Evolutionary conservation across 2,888 invertebrate genomes (phyloP).

Genomic region (Escarpia spicata): DNA sequence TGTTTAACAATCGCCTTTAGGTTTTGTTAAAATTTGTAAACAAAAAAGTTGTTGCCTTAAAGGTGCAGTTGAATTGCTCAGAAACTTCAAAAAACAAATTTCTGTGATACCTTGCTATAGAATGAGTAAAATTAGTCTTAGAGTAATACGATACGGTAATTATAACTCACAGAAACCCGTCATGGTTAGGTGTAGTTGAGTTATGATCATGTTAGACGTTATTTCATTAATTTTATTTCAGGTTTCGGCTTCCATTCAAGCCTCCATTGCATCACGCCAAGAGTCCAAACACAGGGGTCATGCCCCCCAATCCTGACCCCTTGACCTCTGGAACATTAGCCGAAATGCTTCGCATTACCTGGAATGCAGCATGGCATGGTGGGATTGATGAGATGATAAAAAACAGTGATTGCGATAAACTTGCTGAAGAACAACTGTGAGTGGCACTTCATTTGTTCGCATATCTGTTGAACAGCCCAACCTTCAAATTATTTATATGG

Average conservation of each 20-base stretch:
- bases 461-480: too few species aligned
- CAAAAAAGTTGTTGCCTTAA: not conserved
- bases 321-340: constrained; percentile 48
- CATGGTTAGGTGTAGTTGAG: too few species aligned
- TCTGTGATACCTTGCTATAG: too few species aligned
- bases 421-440: constrained; percentile 22
- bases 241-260: constrained; percentile 58
- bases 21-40: not conserved
- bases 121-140: too few species aligned
- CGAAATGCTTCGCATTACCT: constrained; percentile 56
- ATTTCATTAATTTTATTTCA: constrained; percentile 28
- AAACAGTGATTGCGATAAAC: constrained; percentile 39
- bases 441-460: not conserved
- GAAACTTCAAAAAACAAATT: not conserved
- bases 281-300: constrained; percentile 50
- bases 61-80: not conserved
- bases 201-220: not conserved
- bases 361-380: constrained; percentile 61
- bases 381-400: constrained; percentile 53
- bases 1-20: not conserved
- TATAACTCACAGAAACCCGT: too few species aligned
- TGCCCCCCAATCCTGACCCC: constrained; percentile 50
- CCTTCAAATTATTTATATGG: too few species aligned
- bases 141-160: not conserved
- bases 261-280: constrained; percentile 50